phyloP scores from a whole-genome alignment of 2,113 vertebrate genomes.

The Pampusana beccarii region DNA sequence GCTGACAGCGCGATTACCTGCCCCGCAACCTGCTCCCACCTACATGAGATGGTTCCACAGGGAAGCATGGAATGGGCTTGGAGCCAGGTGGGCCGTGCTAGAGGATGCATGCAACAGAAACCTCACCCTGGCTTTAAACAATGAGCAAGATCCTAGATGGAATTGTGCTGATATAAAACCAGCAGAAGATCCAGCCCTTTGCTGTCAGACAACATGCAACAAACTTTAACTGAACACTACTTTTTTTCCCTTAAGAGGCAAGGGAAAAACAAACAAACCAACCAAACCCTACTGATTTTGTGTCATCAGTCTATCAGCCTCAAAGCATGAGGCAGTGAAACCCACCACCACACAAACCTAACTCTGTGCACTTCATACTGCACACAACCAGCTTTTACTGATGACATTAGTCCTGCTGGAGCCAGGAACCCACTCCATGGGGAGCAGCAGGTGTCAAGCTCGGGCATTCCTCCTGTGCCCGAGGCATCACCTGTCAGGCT shows the following conservation, averaged over 20 bases:
- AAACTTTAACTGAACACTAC: not conserved
- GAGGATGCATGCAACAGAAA: constrained; percentile 30
- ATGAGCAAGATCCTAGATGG: not conserved
- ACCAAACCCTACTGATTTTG: not conserved
- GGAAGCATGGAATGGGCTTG: not conserved
- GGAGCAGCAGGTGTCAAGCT: not conserved
- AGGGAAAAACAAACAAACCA: not conserved
- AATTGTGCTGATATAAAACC: constrained; percentile 15
- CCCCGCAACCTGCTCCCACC: constrained; percentile 7
- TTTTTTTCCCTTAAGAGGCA: not conserved
- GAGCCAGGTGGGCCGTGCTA: not conserved
- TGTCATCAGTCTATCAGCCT: not conserved
- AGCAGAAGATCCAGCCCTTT: not conserved
- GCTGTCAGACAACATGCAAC: not conserved
- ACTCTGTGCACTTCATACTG: not conserved
- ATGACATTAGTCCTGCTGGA: not conserved
- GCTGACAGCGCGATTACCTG: not conserved
- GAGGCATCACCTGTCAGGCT: not conserved
- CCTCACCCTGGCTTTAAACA: constrained; percentile 43
- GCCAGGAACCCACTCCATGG: not conserved
- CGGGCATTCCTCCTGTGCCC: not conserved
- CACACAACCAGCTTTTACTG: not conserved
- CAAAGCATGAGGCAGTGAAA: not conserved
- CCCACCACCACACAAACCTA: not conserved
- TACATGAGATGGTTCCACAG: not conserved